Evolutionary conservation across 2,888 invertebrate genomes (phyloP), one percentile per base, ranked within the genome.

Genomic region (Prosopocoilus inquinatus): DNA sequence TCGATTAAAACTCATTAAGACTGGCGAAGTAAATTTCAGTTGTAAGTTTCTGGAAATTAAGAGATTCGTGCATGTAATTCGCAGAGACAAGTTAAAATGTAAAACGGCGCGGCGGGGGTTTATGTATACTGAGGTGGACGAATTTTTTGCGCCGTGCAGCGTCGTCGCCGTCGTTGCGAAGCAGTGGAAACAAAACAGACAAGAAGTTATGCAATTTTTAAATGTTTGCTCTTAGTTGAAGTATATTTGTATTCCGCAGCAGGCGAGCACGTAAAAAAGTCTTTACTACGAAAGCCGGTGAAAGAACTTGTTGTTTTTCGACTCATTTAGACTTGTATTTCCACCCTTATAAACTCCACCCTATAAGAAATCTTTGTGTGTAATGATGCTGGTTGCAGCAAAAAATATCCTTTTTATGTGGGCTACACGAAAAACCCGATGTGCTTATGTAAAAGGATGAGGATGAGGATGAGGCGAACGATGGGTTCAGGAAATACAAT

Each of bases 331-430:
- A 58, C 58, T 50, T 55, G 50, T 56, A 56, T 51, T 45, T 55
- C 56, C 43, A 55, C 61, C 58, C 58, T 56, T 58, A 61, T 61
- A 57, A 54, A 61, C 58, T 59, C 52, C 54, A 54, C 49, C 39
- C 53, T 50, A 56, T 52, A 59, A 60, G 56, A 60, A 60, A 57
- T 58, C 56, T 52, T 53, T 60, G 50, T 52, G 51, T 50, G 56
- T 61, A 61, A 61, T 54, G 58, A 61, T 58, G 58, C 60, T 48
- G 60, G 58, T 50, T 58, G 50, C 43, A 15, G 38, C 12, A 47
- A 35, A 47, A 41, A 51, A 32, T 39, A 34, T 34, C 46, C 16
- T 34, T 33, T 45, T 38, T 51, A 20, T n/a, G 35, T 7, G 28
- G 32, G 36, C 41, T 41, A 15, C 41, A 46, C 36, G 33, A 46